Evolutionary conservation across 2,113 vertebrate species (phyloP).

Genomic region (Corythaeola cristata): DNA sequence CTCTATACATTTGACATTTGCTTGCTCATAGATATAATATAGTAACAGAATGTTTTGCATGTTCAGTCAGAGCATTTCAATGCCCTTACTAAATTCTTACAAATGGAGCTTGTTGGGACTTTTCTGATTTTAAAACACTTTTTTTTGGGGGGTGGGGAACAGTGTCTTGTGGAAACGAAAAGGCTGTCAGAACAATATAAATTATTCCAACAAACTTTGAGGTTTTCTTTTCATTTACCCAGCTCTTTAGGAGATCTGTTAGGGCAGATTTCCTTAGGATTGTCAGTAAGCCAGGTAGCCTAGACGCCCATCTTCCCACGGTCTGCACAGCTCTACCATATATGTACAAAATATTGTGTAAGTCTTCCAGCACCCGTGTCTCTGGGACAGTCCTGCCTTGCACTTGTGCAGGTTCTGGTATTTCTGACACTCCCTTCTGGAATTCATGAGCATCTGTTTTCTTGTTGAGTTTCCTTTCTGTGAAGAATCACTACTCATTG

Average conservation of each 20-base stretch:
- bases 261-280: not conserved
- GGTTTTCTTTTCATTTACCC: not conserved
- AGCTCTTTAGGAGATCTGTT: rapidly evolving
- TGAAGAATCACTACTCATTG: not conserved
- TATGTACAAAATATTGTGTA: not conserved
- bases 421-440: not conserved
- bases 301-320: not conserved
- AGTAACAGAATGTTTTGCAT: not conserved
- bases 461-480: not conserved
- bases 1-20: not conserved
- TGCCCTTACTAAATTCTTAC: not conserved
- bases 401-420: not conserved
- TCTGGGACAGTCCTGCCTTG: not conserved
- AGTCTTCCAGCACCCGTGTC: not conserved
- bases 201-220: not conserved
- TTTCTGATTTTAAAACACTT: not conserved
- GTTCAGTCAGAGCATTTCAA: not conserved
- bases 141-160: not conserved
- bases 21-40: not conserved
- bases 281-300: not conserved
- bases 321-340: not conserved
- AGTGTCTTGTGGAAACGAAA: not conserved
- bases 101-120: not conserved
- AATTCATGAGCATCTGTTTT: not conserved
- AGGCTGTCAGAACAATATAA: not conserved